Conservation (phyloP, 2,888 invertebrate genomes). For the Drosophila paranaensis region DNA sequence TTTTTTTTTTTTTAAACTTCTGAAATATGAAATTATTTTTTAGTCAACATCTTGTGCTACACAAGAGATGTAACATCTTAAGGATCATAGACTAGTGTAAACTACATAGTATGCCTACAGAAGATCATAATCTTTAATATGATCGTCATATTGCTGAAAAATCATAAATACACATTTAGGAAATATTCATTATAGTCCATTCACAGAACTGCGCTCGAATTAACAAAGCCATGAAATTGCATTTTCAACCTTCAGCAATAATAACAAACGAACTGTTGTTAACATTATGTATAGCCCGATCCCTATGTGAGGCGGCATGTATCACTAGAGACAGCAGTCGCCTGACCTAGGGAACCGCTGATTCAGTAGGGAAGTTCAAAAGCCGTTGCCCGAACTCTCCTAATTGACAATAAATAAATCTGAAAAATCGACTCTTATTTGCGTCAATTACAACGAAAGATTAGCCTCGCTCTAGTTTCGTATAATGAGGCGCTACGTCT, state of each 20-base stretch:
- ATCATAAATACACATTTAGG: neutral
- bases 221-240: constrained; percentile 7
- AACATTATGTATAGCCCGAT: neutral
- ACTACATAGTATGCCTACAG: neutral
- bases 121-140: neutral
- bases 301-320: constrained; percentile 26
- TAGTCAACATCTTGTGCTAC: no score
- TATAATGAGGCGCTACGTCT: constrained; percentile 42
- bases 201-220: constrained; percentile 3
- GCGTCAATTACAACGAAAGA: constrained; percentile 73
- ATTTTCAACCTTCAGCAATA: constrained; percentile 14
- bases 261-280: constrained; percentile 34
- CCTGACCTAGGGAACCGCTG: constrained; percentile 30
- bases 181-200: constrained; percentile 9
- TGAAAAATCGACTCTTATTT: constrained; percentile 57
- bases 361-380: constrained; percentile 41
- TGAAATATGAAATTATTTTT: no score
- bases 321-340: constrained; percentile 6
- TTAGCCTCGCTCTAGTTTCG: constrained; percentile 74
- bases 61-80: no score
- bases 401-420: constrained; percentile 21
- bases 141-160: neutral
- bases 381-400: constrained; percentile 26
- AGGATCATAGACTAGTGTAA: no score
- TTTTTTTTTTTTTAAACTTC: no score